A percentile compares a stretch with the other conserved stretches of the same genome.
These are phyloP conservation scores for Helicoverpa assulta DNA, from an alignment of 2,888 invertebrate species.

Conservation along the genomic window DNA sequence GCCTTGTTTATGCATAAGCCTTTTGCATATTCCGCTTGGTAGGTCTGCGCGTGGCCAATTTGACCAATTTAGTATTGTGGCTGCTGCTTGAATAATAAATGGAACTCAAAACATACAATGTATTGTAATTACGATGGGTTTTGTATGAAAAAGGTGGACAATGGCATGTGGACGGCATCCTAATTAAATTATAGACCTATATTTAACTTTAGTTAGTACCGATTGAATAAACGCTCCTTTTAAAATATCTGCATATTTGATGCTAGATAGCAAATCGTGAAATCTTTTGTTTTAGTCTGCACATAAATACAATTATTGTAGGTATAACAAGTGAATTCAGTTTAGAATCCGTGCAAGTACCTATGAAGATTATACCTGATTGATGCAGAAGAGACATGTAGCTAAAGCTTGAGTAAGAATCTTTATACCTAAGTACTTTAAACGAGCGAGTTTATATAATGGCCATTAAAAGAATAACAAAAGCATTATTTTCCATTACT, in stretches of 20 bases:
- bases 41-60: constrained; percentile 53
- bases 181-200: constrained; percentile 14
- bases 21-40: constrained; percentile 65
- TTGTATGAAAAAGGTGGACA: constrained; percentile 14
- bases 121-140: constrained; percentile 42
- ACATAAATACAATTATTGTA: neutral
- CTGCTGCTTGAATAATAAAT: constrained; percentile 53
- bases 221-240: constrained; percentile 19
- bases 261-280: neutral
- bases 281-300: neutral
- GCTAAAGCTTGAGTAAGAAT: no score
- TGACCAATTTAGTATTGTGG: constrained; percentile 57
- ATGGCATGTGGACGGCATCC: constrained; percentile 10
- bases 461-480: neutral
- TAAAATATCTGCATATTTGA: neutral
- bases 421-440: neutral
- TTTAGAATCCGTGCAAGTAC: no score
- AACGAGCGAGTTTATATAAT: neutral
- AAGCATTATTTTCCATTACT: neutral
- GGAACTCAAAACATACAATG: constrained; percentile 44
- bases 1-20: constrained; percentile 69
- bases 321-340: neutral
- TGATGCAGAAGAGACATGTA: no score
- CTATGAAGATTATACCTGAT: no score
- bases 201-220: neutral